Percentiles rank a stretch among this genome's conserved stretches.
These are phyloP conservation scores for Dicyrtoma fusca DNA, from an alignment of 2,888 invertebrate species.

Conservation along the genomic window DNA sequence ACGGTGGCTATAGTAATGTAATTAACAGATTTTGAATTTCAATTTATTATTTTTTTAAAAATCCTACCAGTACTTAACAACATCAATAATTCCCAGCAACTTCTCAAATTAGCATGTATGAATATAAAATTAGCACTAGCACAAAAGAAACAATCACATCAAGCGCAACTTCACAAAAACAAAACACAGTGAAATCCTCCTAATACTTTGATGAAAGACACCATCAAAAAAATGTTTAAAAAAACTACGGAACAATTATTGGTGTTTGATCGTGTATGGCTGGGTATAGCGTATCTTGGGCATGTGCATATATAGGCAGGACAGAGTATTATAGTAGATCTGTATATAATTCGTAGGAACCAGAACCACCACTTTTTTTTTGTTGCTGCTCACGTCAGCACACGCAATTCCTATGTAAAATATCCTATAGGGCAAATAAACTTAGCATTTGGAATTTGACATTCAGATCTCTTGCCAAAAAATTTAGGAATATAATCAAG, in stretches of 20 bases:
- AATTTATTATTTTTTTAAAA: no score
- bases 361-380: neutral
- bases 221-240: no score
- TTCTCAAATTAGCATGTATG: neutral
- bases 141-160: no score
- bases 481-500: no score
- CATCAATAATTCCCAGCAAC: neutral
- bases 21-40: no score
- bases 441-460: neutral
- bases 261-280: no score
- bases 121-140: neutral
- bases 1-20: neutral
- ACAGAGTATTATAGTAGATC: no score
- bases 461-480: neutral
- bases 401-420: neutral
- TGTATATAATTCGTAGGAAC: neutral
- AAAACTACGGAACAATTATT: no score
- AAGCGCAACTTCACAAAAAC: neutral
- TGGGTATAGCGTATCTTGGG: no score
- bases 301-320: no score
- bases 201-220: no score
- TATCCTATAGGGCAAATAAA: constrained; percentile 1
- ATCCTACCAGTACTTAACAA: no score
- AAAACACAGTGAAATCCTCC: neutral
- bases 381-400: neutral